phyloP scores from a whole-genome alignment of 2,888 invertebrate genomes.

The Reticulitermes lucifugus region DNA sequence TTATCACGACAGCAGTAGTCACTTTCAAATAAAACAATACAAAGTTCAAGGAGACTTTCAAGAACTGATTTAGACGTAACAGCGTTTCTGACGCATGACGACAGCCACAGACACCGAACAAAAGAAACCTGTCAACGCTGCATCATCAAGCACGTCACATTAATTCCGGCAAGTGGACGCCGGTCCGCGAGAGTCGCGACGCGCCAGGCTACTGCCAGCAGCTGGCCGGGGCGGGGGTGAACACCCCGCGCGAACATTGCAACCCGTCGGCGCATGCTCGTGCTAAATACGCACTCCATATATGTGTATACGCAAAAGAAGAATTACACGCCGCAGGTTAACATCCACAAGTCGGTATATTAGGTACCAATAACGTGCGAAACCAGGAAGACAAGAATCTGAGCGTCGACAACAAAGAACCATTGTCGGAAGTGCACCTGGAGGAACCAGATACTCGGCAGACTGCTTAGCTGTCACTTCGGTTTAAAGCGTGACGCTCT shows the following conservation, averaged over 20 bases:
- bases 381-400: neutral
- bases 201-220: slow-evolving; percentile 16
- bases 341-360: neutral
- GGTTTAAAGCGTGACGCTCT: too few species aligned
- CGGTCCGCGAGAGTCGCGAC: slow-evolving; percentile 6
- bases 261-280: neutral
- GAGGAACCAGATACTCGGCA: too few species aligned
- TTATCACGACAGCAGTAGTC: neutral
- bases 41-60: neutral
- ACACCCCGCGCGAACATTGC: slow-evolving; percentile 13
- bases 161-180: slow-evolving; percentile 2
- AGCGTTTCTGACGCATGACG: too few species aligned
- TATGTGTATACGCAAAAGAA: neutral
- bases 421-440: too few species aligned
- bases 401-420: too few species aligned
- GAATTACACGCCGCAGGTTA: neutral
- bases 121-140: neutral
- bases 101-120: neutral
- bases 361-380: neutral
- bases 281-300: neutral
- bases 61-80: neutral
- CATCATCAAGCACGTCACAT: neutral
- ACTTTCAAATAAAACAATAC: neutral
- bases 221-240: slow-evolving; percentile 6
- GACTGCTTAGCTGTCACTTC: too few species aligned